These are phyloP conservation scores for Botrylloides violaceus DNA, from an alignment of 23 tunicate species.

Conservation along the genomic window DNA sequence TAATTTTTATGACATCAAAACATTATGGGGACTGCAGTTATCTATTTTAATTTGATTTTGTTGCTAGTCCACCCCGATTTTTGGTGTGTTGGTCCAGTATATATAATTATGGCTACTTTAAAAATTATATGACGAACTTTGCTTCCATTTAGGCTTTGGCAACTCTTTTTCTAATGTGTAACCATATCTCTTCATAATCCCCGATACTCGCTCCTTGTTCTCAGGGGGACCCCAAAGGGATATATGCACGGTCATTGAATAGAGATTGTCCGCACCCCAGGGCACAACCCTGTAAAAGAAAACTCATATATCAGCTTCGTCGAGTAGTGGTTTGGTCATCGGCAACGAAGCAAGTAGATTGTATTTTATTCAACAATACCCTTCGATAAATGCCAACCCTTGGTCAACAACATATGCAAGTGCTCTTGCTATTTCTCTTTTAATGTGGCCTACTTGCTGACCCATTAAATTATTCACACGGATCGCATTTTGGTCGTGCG, in stretches of 20 bases:
- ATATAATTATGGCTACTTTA: too few relatives aligned
- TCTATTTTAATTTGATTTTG: too few relatives aligned
- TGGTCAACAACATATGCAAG: conserved; percentile 25
- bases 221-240: conserved; percentile 27
- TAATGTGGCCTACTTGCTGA: conserved; percentile 33
- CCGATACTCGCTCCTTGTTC: background rate
- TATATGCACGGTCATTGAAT: conserved; percentile 12
- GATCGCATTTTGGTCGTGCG: conserved; percentile 35
- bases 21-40: too few relatives aligned
- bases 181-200: conserved; percentile 15
- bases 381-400: conserved; percentile 25
- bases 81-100: too few relatives aligned
- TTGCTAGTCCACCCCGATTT: too few relatives aligned
- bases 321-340: too few relatives aligned
- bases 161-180: background rate
- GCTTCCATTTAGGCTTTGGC: too few relatives aligned
- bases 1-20: too few relatives aligned
- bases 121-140: too few relatives aligned
- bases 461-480: conserved; percentile 28
- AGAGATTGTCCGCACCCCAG: conserved; percentile 13
- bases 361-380: background rate
- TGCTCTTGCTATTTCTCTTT: conserved; percentile 27
- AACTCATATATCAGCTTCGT: background rate
- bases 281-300: conserved; percentile 19
- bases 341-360: background rate